phyloP scores from a whole-genome alignment of 1,140 invertebrate species.

The Tetramorium simillimum region DNA sequence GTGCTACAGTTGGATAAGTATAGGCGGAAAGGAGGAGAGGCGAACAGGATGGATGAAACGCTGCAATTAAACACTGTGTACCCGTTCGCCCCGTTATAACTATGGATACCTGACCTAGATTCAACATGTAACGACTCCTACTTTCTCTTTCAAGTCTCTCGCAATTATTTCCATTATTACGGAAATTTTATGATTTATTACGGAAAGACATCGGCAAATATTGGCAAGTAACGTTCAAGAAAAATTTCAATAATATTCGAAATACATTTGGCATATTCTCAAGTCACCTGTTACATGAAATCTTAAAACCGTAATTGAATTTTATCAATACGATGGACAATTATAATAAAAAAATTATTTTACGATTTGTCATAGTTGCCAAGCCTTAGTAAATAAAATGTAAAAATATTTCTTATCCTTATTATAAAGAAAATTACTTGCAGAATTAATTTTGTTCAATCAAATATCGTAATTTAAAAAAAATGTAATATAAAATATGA shows the following conservation, averaged over 20 bases:
- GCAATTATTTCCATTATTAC: slow-evolving; percentile 46
- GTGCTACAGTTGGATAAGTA: neutral
- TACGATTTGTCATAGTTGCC: neutral
- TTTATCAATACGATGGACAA: neutral
- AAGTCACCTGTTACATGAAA: neutral
- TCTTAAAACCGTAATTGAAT: neutral
- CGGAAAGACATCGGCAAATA: slow-evolving; percentile 4
- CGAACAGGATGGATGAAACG: slow-evolving; percentile 44
- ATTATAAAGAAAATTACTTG: neutral
- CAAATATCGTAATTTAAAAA: neutral
- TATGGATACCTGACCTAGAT: slow-evolving; percentile 61
- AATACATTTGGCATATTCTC: neutral
- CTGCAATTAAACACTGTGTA: slow-evolving; percentile 71
- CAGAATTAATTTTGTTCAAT: neutral
- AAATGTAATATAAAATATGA: neutral
- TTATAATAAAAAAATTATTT: slow-evolving; percentile 8
- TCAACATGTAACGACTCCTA: slow-evolving; percentile 38
- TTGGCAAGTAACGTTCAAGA: neutral
- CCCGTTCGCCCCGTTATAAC: slow-evolving; percentile 43
- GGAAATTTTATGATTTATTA: slow-evolving; percentile 57
- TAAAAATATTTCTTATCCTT: neutral
- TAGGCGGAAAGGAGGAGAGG: neutral
- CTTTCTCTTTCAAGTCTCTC: slow-evolving; percentile 64
- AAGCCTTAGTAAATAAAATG: neutral
- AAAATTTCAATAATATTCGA: slow-evolving; percentile 2